Evolutionary conservation across 2,797 vertebrate species (phyloP).

Genomic region (Spatula versicolor): DNA sequence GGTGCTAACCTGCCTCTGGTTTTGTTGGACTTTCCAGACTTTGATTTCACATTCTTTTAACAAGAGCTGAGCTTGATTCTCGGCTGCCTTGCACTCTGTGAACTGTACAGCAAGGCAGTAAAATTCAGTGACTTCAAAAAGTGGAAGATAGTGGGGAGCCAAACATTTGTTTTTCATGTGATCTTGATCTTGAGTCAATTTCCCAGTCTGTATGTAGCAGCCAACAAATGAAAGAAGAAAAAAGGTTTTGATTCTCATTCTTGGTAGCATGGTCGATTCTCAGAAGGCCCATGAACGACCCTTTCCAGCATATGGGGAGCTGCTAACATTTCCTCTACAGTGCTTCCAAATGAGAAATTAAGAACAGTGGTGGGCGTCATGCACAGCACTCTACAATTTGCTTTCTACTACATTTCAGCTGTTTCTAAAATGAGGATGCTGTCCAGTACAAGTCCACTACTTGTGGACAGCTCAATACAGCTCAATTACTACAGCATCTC

Average conservation of each 20-base stretch:
- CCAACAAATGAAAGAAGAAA: not conserved
- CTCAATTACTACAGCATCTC: not conserved
- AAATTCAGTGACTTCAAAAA: not conserved
- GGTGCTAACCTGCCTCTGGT: not conserved
- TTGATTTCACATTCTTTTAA: conserved; percentile 20
- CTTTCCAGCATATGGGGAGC: not conserved
- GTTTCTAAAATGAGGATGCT: not conserved
- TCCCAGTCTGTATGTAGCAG: not conserved
- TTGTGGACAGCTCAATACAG: not conserved
- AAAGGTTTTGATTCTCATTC: not conserved
- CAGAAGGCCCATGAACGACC: not conserved
- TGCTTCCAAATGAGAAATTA: not conserved
- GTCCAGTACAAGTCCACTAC: not conserved
- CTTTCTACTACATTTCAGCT: not conserved
- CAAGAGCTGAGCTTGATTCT: not conserved
- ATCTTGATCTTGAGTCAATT: conserved; percentile 21
- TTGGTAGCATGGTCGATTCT: not conserved
- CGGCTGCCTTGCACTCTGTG: not conserved
- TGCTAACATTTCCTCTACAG: not conserved
- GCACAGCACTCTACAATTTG: not conserved
- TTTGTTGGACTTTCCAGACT: conserved; percentile 46
- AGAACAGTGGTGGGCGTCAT: not conserved
- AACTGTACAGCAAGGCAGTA: not conserved
- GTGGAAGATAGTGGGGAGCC: not conserved
- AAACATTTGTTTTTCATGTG: not conserved